Conservation (phyloP, 2,113 vertebrate species). For the Jaculus jaculus region DNA sequence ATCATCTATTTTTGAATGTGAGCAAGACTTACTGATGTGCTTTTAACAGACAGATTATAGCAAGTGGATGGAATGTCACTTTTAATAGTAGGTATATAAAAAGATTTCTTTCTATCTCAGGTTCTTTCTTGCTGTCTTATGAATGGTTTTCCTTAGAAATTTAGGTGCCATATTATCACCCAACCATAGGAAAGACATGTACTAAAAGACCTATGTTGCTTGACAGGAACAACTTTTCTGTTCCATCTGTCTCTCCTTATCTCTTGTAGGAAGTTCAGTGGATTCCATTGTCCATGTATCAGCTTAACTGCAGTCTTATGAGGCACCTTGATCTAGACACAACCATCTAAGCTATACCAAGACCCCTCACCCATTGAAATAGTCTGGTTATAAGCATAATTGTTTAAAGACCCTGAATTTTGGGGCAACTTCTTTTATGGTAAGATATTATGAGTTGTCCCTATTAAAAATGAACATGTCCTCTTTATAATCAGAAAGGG, state of each 20-base stretch:
- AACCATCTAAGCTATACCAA: neutral
- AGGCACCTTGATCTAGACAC: neutral
- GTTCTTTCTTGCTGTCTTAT: neutral
- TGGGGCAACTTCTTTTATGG: neutral
- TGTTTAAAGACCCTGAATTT: neutral
- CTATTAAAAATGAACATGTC: neutral
- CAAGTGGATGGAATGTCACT: neutral
- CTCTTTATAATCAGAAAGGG: neutral
- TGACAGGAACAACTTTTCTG: neutral
- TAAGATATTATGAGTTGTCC: neutral
- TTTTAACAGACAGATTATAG: neutral
- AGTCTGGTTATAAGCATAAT: neutral
- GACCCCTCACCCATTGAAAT: neutral
- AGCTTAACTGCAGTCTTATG: neutral
- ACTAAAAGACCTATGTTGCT: accelerated
- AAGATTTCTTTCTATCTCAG: neutral
- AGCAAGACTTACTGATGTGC: neutral
- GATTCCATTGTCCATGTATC: neutral
- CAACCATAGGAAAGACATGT: accelerated
- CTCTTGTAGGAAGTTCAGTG: neutral
- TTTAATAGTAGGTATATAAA: neutral
- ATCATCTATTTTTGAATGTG: neutral
- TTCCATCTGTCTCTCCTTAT: accelerated
- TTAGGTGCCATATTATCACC: neutral
- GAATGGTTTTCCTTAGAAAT: neutral